A percentile compares a stretch with the other conserved stretches of the same genome.
Conservation (phyloP, 2,113 vertebrate species). For the Corythornis cristatus region DNA sequence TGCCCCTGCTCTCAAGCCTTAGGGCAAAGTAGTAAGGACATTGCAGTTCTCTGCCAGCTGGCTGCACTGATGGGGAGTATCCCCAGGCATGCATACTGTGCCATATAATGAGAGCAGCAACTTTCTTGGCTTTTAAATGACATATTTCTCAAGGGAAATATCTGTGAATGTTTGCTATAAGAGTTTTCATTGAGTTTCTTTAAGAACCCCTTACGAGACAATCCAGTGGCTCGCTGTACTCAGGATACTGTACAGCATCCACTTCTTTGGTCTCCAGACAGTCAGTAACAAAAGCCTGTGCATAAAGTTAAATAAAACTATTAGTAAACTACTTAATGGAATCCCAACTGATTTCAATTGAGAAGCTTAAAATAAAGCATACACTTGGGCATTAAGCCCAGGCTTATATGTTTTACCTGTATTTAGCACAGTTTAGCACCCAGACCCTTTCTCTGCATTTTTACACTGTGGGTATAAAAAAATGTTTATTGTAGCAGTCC, state of each 20-base stretch:
- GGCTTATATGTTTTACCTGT: neutral
- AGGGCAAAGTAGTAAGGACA: neutral
- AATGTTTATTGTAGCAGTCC: neutral
- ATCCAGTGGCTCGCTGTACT: neutral
- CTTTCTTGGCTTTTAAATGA: neutral
- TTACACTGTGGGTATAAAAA: neutral
- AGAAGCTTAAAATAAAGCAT: neutral
- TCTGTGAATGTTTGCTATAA: neutral
- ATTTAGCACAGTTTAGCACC: neutral
- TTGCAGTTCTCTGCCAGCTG: neutral
- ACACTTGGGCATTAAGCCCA: rapidly evolving
- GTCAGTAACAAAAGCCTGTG: neutral
- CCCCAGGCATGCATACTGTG: neutral
- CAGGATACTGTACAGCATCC: rapidly evolving
- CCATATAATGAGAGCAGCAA: neutral
- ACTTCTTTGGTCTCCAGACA: too few relatives aligned
- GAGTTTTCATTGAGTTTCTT: neutral
- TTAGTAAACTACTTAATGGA: neutral
- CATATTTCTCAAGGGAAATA: neutral
- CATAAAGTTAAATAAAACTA: neutral
- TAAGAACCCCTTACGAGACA: neutral
- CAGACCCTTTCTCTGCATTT: neutral
- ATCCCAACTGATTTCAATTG: neutral
- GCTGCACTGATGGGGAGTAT: neutral
- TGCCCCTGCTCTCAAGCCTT: neutral